Evolutionary conservation across 2,888 invertebrate species (phyloP).

Genomic region (Lysandra coridon): DNA sequence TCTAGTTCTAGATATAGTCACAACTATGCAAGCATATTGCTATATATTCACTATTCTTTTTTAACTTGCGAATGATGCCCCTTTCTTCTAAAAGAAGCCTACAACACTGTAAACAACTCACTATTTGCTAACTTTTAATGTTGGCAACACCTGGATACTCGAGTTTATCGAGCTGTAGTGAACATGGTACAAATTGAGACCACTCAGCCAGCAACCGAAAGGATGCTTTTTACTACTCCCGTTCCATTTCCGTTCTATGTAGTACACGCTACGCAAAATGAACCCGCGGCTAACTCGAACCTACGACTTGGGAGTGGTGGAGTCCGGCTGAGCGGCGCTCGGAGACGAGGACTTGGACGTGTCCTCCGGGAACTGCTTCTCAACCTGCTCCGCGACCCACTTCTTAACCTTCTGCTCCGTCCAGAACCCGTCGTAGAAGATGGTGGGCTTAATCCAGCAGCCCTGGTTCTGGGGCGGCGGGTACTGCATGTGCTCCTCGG

Average conservation of each 20-base stretch:
- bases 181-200: background rate
- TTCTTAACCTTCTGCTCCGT: constrained; percentile 78
- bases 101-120: background rate
- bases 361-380: constrained; percentile 72
- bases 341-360: constrained; percentile 48
- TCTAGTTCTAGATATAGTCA: background rate
- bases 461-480: constrained; percentile 57
- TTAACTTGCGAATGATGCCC: background rate
- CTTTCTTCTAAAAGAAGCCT: background rate
- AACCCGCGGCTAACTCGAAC: background rate
- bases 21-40: constrained; percentile 4
- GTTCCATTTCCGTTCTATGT: background rate
- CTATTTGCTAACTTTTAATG: background rate
- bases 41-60: background rate
- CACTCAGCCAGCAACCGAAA: constrained; percentile 1
- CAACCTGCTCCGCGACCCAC: constrained; percentile 77
- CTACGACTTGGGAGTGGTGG: constrained; percentile 44
- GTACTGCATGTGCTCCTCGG: constrained; percentile 54
- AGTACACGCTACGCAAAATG: constrained; percentile 1
- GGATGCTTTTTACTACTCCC: constrained; percentile 16
- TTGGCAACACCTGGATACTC: background rate
- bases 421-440: constrained; percentile 78
- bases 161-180: background rate
- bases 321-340: constrained; percentile 41
- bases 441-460: constrained; percentile 76